Evolutionary conservation across 2,888 invertebrate species (phyloP), one percentile per base, ranked within the genome.

Genomic region (Clusia tigrina): DNA sequence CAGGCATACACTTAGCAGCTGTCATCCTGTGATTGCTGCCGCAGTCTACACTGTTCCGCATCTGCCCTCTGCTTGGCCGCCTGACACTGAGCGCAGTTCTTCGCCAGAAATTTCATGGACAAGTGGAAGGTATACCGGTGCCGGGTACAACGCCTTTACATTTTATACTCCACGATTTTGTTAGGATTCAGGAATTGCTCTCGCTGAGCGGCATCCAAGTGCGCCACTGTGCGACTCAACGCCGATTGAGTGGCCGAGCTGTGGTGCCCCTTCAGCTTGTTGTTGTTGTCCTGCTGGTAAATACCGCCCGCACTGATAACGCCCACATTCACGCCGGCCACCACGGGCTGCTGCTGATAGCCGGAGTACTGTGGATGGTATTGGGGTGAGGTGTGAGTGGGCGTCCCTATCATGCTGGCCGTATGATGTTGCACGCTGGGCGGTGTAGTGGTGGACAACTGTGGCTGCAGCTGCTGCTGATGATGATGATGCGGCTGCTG

Each of bases 171-270:
- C 71, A 83, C 79, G 67, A 84, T 83, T 76, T 83, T 81, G 69
- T 81, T 82, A 67, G 83, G 81, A 77, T 83, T 84, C 61, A 83
- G 77, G 77, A 84, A 84, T 76, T 84, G 83, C 67, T 84, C 83
- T 65, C 81, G 80, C 74, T 84, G 83, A 60, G 80, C 78, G 32
- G 81, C 79, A 69, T 84, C 84, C 63, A 83, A 73, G 58, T 83
- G 81, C 66, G 84, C 81, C 25, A 83, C 81, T 22, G 84, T 80
- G 54, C 83, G 82, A 62, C 82, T 81, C 63, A 84, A 66, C 71
- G 70, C 18, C 48, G 48, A 53, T 10, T 37, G 54, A 52, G 61
- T 55, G 20, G 54, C 58, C 53, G 2, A 55, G 23, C 22, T 42
- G 26, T 17, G 2, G 25, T 9, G 9, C 3, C 25, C 25, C 25